A percentile compares a stretch with the other conserved stretches of the same genome.
phyloP scores from a whole-genome alignment of 2,797 vertebrate species.

The Leontopithecus rosalia region DNA sequence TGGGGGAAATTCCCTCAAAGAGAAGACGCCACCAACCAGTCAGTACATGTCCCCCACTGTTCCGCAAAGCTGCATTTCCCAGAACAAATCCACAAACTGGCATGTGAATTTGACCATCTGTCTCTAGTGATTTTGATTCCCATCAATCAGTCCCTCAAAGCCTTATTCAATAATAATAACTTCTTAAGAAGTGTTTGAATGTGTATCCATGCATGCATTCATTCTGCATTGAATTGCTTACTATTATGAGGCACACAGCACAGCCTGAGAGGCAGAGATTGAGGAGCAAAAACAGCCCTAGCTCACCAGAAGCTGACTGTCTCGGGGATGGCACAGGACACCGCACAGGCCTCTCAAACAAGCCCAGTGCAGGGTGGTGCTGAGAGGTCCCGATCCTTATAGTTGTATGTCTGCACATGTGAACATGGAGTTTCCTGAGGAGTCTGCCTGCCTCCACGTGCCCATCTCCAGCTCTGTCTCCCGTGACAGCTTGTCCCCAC shows the following conservation, averaged over 20 bases:
- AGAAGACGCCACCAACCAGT: not conserved
- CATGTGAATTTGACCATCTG: not conserved
- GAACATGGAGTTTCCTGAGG: not conserved
- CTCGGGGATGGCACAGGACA: not conserved
- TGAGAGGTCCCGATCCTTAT: fast-evolving
- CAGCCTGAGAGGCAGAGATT: not conserved
- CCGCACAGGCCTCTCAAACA: not conserved
- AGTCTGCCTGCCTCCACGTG: not conserved
- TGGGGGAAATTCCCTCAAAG: no score
- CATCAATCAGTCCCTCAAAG: not conserved
- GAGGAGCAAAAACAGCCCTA: not conserved
- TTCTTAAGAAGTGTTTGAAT: not conserved
- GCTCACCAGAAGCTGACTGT: not conserved
- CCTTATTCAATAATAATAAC: not conserved
- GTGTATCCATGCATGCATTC: not conserved
- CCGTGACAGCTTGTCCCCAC: not conserved
- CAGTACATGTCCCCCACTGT: fast-evolving
- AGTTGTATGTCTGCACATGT: fast-evolving
- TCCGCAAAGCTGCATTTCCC: not conserved
- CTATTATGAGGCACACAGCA: fast-evolving
- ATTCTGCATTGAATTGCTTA: not conserved
- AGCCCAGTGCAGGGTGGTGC: fast-evolving
- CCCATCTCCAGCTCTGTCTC: not conserved
- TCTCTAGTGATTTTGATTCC: not conserved
- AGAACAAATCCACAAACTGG: not conserved